Conservation (phyloP, 1,140 invertebrate species). For the Littorina saxatilis region DNA sequence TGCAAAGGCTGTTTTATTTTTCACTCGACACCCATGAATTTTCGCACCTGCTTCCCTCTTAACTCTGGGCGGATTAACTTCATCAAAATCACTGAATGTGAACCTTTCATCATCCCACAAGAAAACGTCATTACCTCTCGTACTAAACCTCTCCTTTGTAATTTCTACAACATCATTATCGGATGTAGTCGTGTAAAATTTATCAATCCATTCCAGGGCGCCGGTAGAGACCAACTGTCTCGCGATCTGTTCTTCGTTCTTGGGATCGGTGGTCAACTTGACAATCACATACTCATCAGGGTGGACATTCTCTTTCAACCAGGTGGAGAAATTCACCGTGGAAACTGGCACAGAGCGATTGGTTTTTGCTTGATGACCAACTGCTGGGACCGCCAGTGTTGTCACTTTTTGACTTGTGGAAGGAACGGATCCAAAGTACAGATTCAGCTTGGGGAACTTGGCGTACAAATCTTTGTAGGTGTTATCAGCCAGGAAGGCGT, state of each 20-base stretch:
- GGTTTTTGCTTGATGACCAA: not conserved
- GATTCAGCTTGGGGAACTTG: constrained; percentile 33
- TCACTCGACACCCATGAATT: constrained; percentile 36
- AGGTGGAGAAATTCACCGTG: constrained; percentile 41
- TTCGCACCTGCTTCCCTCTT: not conserved
- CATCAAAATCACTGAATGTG: constrained; percentile 50
- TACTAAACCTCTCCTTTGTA: constrained; percentile 34
- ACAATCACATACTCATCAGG: constrained; percentile 54
- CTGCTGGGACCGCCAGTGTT: not conserved
- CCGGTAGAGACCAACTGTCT: constrained; percentile 21
- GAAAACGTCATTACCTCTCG: constrained; percentile 26
- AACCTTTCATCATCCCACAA: constrained; percentile 41
- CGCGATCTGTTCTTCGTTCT: constrained; percentile 40
- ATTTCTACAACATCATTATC: constrained; percentile 16
- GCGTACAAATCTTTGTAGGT: constrained; percentile 40
- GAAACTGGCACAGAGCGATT: not conserved
- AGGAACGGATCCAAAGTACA: constrained; percentile 30
- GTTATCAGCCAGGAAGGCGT: constrained; percentile 44
- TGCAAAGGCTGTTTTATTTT: constrained; percentile 21
- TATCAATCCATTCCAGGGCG: constrained; percentile 55
- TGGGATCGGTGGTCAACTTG: constrained; percentile 37
- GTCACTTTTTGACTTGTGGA: constrained; percentile 3
- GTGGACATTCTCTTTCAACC: constrained; percentile 46
- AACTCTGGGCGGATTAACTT: constrained; percentile 26
- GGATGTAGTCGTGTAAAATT: constrained; percentile 46